Percentiles rank a stretch among this genome's conserved stretches.
Evolutionary conservation across 1,140 invertebrate species (phyloP).

Genomic region (Plectus sambesii): DNA sequence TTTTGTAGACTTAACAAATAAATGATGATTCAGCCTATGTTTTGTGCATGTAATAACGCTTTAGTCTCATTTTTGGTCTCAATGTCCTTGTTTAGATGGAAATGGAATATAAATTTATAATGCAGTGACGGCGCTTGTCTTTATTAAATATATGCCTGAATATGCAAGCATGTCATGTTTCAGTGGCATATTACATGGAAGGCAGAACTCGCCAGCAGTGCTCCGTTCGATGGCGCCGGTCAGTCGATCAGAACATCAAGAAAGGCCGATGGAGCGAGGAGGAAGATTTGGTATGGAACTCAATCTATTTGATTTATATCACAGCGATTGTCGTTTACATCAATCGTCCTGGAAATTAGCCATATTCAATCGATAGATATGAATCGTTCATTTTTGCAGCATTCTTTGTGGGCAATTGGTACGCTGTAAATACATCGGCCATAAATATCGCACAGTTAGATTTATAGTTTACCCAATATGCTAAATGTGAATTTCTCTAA

Average conservation of each 20-base stretch:
- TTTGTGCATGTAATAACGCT: slow-evolving; percentile 1
- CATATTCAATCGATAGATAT: neutral
- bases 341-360: no score
- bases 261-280: slow-evolving; percentile 40
- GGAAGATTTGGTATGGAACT: slow-evolving; percentile 44
- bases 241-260: slow-evolving; percentile 32
- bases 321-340: neutral
- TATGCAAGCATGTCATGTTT: no score
- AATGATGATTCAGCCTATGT: neutral
- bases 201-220: slow-evolving; percentile 39
- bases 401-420: neutral
- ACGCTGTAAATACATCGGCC: no score
- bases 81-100: no score
- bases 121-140: no score
- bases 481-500: no score
- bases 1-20: neutral
- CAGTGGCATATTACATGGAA: slow-evolving; percentile 45
- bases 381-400: neutral
- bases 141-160: no score
- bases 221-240: slow-evolving; percentile 28
- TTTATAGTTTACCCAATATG: no score
- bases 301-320: neutral
- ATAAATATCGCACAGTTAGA: no score
- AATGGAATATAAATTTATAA: no score
- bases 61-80: no score